Evolutionary conservation across 2,797 vertebrate genomes (phyloP).

Genomic region (Eurystomus glaucurus): DNA sequence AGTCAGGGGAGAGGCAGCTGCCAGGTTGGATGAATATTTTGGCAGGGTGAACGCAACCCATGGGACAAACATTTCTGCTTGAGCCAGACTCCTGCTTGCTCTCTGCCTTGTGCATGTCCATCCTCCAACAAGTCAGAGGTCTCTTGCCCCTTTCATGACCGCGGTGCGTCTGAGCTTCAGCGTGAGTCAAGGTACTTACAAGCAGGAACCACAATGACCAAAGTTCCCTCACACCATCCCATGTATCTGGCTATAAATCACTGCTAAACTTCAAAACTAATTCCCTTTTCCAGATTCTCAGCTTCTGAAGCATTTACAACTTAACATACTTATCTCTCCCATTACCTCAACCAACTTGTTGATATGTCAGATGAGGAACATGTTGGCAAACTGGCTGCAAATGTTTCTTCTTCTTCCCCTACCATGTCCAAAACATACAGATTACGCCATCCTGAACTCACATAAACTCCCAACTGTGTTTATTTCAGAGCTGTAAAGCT

Average conservation of each 20-base stretch:
- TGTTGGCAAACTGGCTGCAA: conserved; percentile 40
- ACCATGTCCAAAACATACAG: conserved; percentile 42
- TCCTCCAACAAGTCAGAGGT: not conserved
- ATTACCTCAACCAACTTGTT: conserved; percentile 59
- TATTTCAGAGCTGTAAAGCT: conserved; percentile 49
- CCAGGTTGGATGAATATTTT: not conserved
- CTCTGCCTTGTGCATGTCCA: not conserved
- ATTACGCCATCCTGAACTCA: conserved; percentile 37
- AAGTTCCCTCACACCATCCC: not conserved
- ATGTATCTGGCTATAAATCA: not conserved
- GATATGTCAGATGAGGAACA: conserved; percentile 28
- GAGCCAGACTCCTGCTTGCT: rapidly evolving
- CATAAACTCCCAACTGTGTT: conserved; percentile 49
- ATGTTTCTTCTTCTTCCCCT: conserved; percentile 33
- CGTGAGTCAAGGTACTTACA: rapidly evolving
- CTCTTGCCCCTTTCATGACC: not conserved
- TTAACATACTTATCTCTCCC: conserved; percentile 52
- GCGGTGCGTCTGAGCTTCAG: not conserved
- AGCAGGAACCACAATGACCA: not conserved
- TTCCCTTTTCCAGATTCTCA: conserved; percentile 33
- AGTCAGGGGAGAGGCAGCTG: not conserved
- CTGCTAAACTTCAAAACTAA: conserved; percentile 18
- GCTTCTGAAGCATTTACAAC: conserved; percentile 20
- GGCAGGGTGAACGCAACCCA: not conserved
- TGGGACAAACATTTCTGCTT: not conserved